phyloP scores from a whole-genome alignment of 2,113 vertebrate genomes.

The Candoia aspera region DNA sequence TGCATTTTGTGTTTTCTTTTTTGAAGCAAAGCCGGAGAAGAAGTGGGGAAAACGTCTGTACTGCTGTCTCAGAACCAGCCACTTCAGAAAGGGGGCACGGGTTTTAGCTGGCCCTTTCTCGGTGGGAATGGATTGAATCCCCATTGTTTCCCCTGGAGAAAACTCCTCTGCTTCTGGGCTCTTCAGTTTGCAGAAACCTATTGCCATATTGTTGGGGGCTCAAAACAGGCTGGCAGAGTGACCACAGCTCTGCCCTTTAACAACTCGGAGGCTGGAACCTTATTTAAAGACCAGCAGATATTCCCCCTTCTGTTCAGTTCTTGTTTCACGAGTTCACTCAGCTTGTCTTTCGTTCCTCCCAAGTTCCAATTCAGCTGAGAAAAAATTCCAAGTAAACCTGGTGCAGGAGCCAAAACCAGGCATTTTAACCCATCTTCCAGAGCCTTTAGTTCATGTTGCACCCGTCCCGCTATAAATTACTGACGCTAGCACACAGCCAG shows the following conservation, averaged over 20 bases:
- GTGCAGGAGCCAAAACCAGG: no score
- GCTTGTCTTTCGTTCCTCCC: neutral
- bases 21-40: constrained; percentile 48
- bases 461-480: neutral
- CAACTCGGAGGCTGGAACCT: neutral
- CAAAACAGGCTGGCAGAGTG: neutral
- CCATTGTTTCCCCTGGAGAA: constrained; percentile 54
- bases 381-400: neutral
- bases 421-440: neutral
- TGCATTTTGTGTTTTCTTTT: neutral
- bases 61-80: constrained; percentile 46
- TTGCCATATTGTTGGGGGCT: constrained; percentile 1
- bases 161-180: constrained; percentile 40
- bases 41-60: constrained; percentile 46
- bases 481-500: neutral
- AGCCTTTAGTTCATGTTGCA: neutral
- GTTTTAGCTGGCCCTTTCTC: constrained; percentile 47
- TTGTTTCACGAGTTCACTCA: neutral
- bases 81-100: constrained; percentile 36
- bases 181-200: constrained; percentile 37
- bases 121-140: constrained; percentile 38
- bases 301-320: neutral
- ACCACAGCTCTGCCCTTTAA: neutral
- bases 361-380: neutral
- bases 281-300: neutral